Percentiles rank a stretch among this genome's conserved stretches.
Evolutionary conservation across 2,888 invertebrate species (phyloP).

Genomic region (Sphinx pinastri): DNA sequence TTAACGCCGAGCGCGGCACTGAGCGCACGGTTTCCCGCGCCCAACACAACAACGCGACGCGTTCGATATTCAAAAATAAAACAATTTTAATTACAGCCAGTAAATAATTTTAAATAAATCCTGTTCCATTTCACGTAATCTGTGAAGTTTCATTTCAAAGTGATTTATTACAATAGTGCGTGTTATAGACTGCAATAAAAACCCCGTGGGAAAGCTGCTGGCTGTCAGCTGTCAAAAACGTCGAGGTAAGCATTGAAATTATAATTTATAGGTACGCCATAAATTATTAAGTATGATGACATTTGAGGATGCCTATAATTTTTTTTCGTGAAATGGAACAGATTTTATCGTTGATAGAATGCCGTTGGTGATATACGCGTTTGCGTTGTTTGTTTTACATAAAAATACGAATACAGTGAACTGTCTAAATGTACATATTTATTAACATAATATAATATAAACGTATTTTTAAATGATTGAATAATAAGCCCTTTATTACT

Average conservation of each 20-base stretch:
- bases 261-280: conserved; percentile 42
- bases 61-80: conserved; percentile 44
- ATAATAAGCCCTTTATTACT: no score
- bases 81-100: not conserved
- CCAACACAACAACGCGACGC: conserved; percentile 40
- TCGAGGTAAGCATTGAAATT: conserved; percentile 59
- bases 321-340: conserved; percentile 25
- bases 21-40: conserved; percentile 52
- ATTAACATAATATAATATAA: no score
- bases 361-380: not conserved
- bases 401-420: no score
- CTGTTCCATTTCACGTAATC: conserved; percentile 33
- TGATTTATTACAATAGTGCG: conserved; percentile 58
- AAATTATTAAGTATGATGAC: conserved; percentile 36
- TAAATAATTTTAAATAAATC: conserved; percentile 32
- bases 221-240: conserved; percentile 73
- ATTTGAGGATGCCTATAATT: conserved; percentile 25
- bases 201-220: conserved; percentile 52
- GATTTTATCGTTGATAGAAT: conserved; percentile 16
- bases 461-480: no score
- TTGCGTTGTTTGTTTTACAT: not conserved
- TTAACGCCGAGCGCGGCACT: conserved; percentile 44
- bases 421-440: no score
- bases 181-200: conserved; percentile 53
- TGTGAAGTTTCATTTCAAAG: conserved; percentile 38